Evolutionary conservation across 2,797 vertebrate species (phyloP), one percentile per base, ranked within the genome.

Genomic region (Tolypeutes matacus): DNA sequence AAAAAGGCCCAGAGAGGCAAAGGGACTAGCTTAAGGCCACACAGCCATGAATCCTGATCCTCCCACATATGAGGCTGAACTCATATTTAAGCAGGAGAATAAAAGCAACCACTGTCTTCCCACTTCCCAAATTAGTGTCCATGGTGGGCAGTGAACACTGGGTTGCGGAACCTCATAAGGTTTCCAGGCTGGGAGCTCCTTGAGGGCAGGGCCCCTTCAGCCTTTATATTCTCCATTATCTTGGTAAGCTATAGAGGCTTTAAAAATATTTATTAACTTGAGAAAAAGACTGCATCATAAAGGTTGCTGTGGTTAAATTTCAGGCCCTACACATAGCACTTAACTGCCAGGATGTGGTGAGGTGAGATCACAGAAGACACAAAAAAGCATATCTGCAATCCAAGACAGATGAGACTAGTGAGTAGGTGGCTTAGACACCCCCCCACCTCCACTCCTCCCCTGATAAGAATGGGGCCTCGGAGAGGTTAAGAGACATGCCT

Each of bases 401-500:
- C 29, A 70, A 67, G 31, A 91, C 51, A 6, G 7, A 56, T 65
- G 67, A 23, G 42, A 81, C 23, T 53, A 11, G 34, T 13, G n/a
- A 78, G 69, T 1, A 27, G 29, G n/a, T 62, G 21, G 56, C 25
- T 11, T 15, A 36, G 27, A 13, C 31, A 12, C 2, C 1, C 11
- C 1, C 2, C 31, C 12, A 3, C 14, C 14, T 14, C 34, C 27
- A 34, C 39, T 27, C 34, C 29, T 49, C 27, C 62, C 3, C 0
- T 3, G 51, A 51, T 13, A 53, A 46, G 62, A 89, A 76, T 1
- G 23, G 15, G 80, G 60, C 23, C 91, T 86, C 4, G 60, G n/a
- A n/a, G n/a, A n/a, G n/a, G n/a, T n/a, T n/a, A n/a, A n/a, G n/a
- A n/a, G n/a, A n/a, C n/a, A n/a, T n/a, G n/a, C n/a, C n/a, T n/a